A percentile compares a stretch with the other conserved stretches of the same genome.
Conservation (phyloP, 2,113 vertebrate genomes). For the Ageneiosus marmoratus region DNA sequence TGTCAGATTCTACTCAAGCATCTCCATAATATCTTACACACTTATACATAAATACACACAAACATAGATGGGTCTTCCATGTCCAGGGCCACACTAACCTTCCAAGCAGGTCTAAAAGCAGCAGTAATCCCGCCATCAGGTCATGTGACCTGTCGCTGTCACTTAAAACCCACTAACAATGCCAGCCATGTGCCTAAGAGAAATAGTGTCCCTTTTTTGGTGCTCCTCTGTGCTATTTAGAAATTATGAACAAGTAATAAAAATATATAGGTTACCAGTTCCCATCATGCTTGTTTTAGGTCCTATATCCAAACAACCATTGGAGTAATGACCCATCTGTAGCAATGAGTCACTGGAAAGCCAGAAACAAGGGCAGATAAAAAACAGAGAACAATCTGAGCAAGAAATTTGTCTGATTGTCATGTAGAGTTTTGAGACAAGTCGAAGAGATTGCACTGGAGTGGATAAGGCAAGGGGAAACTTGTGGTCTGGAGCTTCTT, state of each 20-base stretch:
- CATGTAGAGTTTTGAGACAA: neutral
- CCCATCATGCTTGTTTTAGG: slow-evolving; percentile 38
- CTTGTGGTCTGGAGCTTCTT: slow-evolving; percentile 25
- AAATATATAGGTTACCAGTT: slow-evolving; percentile 67
- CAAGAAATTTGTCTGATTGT: neutral
- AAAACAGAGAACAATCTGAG: slow-evolving; percentile 6
- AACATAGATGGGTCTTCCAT: slow-evolving; percentile 7
- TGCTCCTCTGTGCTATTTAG: slow-evolving; percentile 52
- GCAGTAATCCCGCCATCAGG: slow-evolving; percentile 16
- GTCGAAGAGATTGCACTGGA: neutral
- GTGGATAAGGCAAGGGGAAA: neutral
- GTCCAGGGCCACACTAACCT: slow-evolving; percentile 13
- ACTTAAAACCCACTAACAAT: slow-evolving; percentile 32
- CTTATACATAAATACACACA: neutral
- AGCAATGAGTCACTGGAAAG: slow-evolving; percentile 20
- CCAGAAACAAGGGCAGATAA: slow-evolving; percentile 17
- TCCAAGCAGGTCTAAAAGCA: slow-evolving; percentile 63
- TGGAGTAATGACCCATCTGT: neutral
- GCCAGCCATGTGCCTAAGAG: slow-evolving; percentile 39
- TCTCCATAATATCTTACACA: neutral
- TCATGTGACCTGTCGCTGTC: slow-evolving; percentile 30
- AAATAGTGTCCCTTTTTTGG: slow-evolving; percentile 30
- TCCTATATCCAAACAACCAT: slow-evolving; percentile 28
- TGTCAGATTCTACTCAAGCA: neutral
- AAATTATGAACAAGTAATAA: slow-evolving; percentile 57